phyloP scores from a whole-genome alignment of 2,113 vertebrate genomes.

The Dicaeum eximium region DNA sequence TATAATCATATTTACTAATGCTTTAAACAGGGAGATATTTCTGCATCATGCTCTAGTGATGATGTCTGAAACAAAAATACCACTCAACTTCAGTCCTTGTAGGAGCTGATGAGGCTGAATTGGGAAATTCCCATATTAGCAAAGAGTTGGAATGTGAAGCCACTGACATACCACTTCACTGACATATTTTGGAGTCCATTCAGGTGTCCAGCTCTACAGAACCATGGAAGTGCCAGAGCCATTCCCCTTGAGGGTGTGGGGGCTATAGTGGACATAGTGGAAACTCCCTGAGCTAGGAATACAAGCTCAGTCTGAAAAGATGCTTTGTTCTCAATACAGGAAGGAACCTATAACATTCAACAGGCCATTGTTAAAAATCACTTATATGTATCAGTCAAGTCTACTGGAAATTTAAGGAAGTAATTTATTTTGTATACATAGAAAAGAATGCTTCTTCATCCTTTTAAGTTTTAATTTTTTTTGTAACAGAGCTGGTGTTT shows the following conservation, averaged over 20 bases:
- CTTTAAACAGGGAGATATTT: background rate
- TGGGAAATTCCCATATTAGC: background rate
- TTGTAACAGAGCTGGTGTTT: background rate
- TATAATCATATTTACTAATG: background rate
- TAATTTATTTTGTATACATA: background rate
- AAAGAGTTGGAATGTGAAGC: background rate
- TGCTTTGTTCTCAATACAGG: background rate
- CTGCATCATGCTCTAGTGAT: background rate
- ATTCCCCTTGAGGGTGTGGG: background rate
- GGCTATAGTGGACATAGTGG: background rate
- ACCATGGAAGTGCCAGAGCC: background rate
- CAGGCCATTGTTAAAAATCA: background rate
- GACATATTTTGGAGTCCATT: background rate
- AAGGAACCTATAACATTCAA: background rate
- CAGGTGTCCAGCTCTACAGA: background rate
- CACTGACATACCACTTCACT: background rate
- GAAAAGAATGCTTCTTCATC: background rate
- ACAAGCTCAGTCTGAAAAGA: background rate
- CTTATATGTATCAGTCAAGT: background rate
- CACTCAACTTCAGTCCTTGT: background rate
- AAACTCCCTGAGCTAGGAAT: background rate
- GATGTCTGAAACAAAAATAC: background rate
- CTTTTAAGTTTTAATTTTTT: background rate
- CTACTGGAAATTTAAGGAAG: background rate
- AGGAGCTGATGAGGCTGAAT: background rate